Conservation (phyloP, 2,113 vertebrate species). For the Trochalopteron elliotii region DNA sequence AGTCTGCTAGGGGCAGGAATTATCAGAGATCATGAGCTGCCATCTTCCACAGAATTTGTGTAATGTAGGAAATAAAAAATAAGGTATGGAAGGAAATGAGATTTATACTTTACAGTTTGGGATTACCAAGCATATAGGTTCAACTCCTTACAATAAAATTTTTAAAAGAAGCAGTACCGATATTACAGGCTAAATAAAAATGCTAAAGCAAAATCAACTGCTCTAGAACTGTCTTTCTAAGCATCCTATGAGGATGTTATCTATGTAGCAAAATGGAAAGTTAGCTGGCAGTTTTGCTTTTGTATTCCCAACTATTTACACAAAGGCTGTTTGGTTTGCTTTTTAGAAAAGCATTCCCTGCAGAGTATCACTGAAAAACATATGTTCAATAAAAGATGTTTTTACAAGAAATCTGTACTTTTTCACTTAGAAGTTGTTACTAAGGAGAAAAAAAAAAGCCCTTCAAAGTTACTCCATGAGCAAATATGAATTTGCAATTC, state of each 20-base stretch:
- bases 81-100: background rate
- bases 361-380: conserved; percentile 52
- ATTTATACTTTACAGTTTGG: background rate
- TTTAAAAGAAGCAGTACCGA: background rate
- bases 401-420: background rate
- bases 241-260: background rate
- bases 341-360: conserved; percentile 10
- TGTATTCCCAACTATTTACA: background rate
- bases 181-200: background rate
- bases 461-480: background rate
- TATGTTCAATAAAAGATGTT: conserved; percentile 19
- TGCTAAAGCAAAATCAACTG: background rate
- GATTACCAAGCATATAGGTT: background rate
- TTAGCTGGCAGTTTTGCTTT: background rate
- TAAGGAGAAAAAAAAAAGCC: background rate
- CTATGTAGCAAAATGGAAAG: background rate
- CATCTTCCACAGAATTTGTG: background rate
- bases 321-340: background rate
- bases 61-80: background rate
- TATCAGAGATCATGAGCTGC: background rate
- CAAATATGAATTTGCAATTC: background rate
- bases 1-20: background rate
- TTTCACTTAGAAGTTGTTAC: conserved; percentile 25
- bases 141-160: background rate
- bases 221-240: background rate